A percentile compares a stretch with the other conserved stretches of the same genome.
Evolutionary conservation across 2,888 invertebrate genomes (phyloP).

Genomic region (Chrysina gloriosa): DNA sequence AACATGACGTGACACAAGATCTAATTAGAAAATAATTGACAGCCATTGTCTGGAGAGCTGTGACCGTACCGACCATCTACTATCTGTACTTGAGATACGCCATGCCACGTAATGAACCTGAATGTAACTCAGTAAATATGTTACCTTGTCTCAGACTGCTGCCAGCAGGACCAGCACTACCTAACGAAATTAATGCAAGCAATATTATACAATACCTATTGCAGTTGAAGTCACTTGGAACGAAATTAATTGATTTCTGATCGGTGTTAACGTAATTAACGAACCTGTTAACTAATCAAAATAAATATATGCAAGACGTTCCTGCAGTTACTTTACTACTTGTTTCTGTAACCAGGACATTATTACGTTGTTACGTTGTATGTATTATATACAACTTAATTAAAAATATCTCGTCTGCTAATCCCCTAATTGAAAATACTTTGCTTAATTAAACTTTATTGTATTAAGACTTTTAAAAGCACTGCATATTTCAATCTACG

Average conservation of each 20-base stretch:
- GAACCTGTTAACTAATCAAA: too few species aligned
- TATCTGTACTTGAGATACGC: slow-evolving; percentile 43
- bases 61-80: slow-evolving; percentile 48
- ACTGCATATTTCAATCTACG: too few species aligned
- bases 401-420: too few species aligned
- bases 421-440: too few species aligned
- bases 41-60: slow-evolving; percentile 50
- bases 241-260: background rate
- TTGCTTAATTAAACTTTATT: too few species aligned
- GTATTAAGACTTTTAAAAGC: too few species aligned
- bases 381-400: too few species aligned
- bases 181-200: slow-evolving; percentile 31
- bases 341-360: too few species aligned
- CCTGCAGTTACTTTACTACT: too few species aligned
- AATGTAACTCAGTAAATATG: slow-evolving; percentile 44
- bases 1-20: slow-evolving; percentile 52
- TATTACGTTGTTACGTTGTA: too few species aligned
- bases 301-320: too few species aligned
- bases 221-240: background rate
- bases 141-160: slow-evolving; percentile 19
- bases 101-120: slow-evolving; percentile 43
- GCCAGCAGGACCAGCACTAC: background rate
- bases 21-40: slow-evolving; percentile 53
- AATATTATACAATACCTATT: slow-evolving; percentile 18
- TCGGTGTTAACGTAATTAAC: background rate